Base-by-base conservation (phyloP, 2,113 vertebrate genomes). In the Fregata magnificens region DNA sequence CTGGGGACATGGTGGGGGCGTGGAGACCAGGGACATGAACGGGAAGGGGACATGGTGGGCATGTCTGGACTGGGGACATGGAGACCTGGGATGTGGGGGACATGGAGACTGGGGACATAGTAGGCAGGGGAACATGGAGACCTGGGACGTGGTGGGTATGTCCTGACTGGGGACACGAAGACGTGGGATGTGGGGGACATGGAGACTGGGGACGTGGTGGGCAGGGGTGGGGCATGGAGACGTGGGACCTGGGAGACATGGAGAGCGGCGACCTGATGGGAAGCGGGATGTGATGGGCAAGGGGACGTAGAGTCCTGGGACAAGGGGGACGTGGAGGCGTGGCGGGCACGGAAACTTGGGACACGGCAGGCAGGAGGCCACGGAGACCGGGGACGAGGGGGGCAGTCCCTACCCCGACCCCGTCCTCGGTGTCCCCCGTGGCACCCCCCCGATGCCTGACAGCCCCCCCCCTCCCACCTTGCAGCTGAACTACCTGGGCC, bases 401-500 rank as follows among this genome's bases (percentile, higher is more conserved):
- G 9, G 13, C 34, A 49, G 20, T 18, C 52, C 53, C 52, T 29
- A 29, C 25, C 49, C 34, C 3, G 4, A 5, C 59, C 21, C 36
- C 7, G 2, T 88, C 94, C 89, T 81, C 93, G 38, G 82, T 66
- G 86, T 79, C 90, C 80, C 88, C 36, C 59, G 73, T 63, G 70
- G 3, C 47, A 14, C 20, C 50, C 7, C 11, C 8, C 38, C 11
- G 1, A 8, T 9, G 6, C n/a, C 67, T 11, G 62, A 67, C 52
- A 4, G 10, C 10, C 6, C 1, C 1, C 13, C 6, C 19, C 11
- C 14, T 10, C 19, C 15, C 19, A 10, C 70, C 36, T 91, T 79
- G 2, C 92, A 99, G 99, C 98, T 99, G 96, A 99, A 99, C 86
- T 99, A 99, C 97, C 98, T 99, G 22, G 99, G 99, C 4, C 99